Evolutionary conservation across 2,113 vertebrate species (phyloP).

Genomic region (Cygnus atratus): DNA sequence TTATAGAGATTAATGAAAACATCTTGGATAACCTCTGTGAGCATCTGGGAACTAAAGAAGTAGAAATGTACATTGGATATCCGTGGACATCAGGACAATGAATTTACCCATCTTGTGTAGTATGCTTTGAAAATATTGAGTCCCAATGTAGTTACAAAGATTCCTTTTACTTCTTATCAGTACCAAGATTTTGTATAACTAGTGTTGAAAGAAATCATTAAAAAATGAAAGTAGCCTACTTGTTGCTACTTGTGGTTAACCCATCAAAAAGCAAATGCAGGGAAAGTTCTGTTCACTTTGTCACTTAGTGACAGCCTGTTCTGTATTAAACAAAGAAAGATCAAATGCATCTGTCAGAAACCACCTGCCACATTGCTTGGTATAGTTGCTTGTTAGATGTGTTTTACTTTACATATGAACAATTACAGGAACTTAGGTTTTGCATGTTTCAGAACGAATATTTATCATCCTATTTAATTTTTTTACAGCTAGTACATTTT

Average conservation of each 20-base stretch:
- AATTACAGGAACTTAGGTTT: background rate
- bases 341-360: conserved; percentile 23
- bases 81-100: background rate
- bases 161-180: background rate
- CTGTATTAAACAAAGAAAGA: conserved; percentile 55
- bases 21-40: background rate
- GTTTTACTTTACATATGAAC: conserved; percentile 21
- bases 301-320: conserved; percentile 47
- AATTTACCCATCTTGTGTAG: background rate
- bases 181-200: background rate
- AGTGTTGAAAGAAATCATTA: background rate
- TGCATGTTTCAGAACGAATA: background rate
- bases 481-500: background rate
- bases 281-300: conserved; percentile 39
- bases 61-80: background rate
- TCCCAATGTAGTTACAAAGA: background rate
- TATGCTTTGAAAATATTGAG: background rate
- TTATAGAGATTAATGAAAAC: background rate
- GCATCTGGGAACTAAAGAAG: background rate
- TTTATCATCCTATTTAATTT: background rate
- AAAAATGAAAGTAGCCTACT: background rate
- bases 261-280: background rate
- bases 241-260: background rate
- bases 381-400: background rate
- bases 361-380: conserved; percentile 29